A percentile compares a stretch with the other conserved stretches of the same genome.
Evolutionary conservation across 37 sponge, comb jelly and placozoan species (phyloP).

Genomic region (Cladorhizidae sp.): DNA sequence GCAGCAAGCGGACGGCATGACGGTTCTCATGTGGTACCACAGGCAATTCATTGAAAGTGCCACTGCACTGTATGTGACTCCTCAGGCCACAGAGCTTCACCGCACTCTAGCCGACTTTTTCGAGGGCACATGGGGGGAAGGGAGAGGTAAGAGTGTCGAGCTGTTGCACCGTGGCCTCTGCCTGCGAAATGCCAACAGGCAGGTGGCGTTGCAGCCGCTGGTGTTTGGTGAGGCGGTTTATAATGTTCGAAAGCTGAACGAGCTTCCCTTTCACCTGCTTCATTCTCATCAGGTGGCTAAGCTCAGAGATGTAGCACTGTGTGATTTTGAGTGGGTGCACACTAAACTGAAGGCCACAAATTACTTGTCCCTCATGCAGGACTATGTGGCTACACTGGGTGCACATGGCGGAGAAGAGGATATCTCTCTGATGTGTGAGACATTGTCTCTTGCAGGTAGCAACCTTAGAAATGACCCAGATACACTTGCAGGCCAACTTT

Average conservation of each 20-base stretch:
- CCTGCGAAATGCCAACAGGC: constrained; percentile 14
- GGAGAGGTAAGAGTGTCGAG: constrained; percentile 4
- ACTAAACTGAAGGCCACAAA: constrained; percentile 35
- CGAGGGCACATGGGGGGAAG: constrained; percentile 44
- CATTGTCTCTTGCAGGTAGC: constrained; percentile 38
- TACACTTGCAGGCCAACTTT: constrained; percentile 40
- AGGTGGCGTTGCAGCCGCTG: constrained; percentile 59
- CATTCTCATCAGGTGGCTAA: constrained; percentile 14
- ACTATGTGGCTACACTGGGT: constrained; percentile 13
- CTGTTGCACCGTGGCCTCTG: constrained; percentile 18
- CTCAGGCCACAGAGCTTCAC: background rate
- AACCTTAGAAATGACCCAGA: constrained; percentile 26
- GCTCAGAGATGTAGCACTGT: constrained; percentile 23
- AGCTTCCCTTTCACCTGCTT: constrained; percentile 51
- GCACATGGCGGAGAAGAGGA: constrained; percentile 5
- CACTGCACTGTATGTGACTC: constrained; percentile 29
- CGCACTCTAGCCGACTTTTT: constrained; percentile 36
- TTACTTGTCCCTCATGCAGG: constrained; percentile 26
- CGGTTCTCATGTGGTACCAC: constrained; percentile 66
- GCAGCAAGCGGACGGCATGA: constrained; percentile 41
- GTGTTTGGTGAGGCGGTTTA: constrained; percentile 23
- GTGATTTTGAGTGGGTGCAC: constrained; percentile 56
- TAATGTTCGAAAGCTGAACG: constrained; percentile 63
- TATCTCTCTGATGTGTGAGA: constrained; percentile 30
- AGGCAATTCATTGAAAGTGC: constrained; percentile 71